phyloP scores from a whole-genome alignment of 2,888 invertebrate genomes.

The Scaeva pyrastri region DNA sequence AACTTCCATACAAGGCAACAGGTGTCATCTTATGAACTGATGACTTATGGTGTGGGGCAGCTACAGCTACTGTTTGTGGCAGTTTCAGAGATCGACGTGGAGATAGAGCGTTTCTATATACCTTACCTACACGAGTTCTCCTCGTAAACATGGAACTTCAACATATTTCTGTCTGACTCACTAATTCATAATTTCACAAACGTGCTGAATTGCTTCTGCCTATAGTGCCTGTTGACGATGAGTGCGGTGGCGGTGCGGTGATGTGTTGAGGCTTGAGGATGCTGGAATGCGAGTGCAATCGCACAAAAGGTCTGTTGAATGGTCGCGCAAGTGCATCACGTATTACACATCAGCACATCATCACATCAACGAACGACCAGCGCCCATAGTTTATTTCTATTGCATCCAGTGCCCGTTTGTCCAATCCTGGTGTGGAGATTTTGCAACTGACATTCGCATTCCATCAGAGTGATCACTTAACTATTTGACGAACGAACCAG shows the following conservation, averaged over 20 bases:
- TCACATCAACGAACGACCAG: conserved; percentile 7
- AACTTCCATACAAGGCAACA: conserved; percentile 54
- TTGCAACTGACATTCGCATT: conserved; percentile 73
- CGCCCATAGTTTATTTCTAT: conserved; percentile 57
- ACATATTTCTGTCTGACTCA: conserved; percentile 54
- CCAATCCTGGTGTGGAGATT: conserved; percentile 56
- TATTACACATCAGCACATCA: not conserved
- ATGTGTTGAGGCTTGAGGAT: not conserved
- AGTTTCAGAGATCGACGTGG: conserved; percentile 58
- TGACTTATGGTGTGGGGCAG: conserved; percentile 60
- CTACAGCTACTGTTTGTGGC: conserved; percentile 67
- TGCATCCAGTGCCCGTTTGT: not conserved
- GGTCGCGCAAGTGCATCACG: conserved; percentile 20
- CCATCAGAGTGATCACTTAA: conserved; percentile 31
- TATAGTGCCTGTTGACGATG: not conserved
- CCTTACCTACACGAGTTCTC: conserved; percentile 19
- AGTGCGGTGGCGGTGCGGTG: too few relatives aligned
- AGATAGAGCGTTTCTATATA: conserved; percentile 47
- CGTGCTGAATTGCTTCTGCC: not conserved
- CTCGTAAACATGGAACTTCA: conserved; percentile 55
- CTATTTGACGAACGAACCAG: conserved; percentile 57
- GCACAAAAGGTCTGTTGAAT: conserved; percentile 13
- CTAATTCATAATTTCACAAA: not conserved
- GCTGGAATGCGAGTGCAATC: conserved; percentile 17
- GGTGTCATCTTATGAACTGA: conserved; percentile 60